These are phyloP conservation scores for Notoglanidium macrostoma DNA, from an alignment of 2,797 vertebrate species.

Conservation along the genomic window DNA sequence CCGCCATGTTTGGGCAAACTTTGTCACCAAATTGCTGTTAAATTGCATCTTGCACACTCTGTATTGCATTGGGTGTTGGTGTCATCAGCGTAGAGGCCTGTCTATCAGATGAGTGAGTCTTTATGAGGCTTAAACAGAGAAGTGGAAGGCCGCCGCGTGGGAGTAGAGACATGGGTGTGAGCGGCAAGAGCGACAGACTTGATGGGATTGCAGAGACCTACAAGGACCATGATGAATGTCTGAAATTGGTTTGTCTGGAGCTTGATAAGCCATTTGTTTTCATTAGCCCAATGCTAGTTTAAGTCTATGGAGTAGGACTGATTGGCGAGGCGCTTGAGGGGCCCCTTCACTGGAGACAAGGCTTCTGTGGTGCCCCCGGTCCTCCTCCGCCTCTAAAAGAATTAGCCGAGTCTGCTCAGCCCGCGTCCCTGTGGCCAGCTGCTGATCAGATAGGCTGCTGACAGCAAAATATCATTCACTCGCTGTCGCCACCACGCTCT, in stretches of 20 bases:
- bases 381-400: conserved; percentile 66
- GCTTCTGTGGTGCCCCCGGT: conserved; percentile 52
- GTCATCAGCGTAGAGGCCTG: conserved; percentile 64
- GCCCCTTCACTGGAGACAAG: conserved; percentile 41
- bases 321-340: conserved; percentile 58
- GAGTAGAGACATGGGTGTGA: conserved; percentile 42
- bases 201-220: conserved; percentile 81
- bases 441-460: conserved; percentile 51
- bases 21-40: conserved; percentile 68
- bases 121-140: conserved; percentile 56
- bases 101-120: conserved; percentile 71
- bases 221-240: conserved; percentile 81
- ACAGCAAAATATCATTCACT: conserved; percentile 64
- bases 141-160: conserved; percentile 38
- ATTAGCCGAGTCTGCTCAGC: conserved; percentile 58
- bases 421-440: conserved; percentile 52
- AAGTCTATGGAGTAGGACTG: conserved; percentile 64
- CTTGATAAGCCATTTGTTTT: conserved; percentile 84
- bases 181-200: conserved; percentile 71
- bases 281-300: conserved; percentile 75
- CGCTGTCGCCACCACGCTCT: conserved; percentile 55
- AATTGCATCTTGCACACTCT: conserved; percentile 66
- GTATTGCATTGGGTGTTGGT: conserved; percentile 67
- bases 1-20: conserved; percentile 58
- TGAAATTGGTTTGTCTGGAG: conserved; percentile 81